A percentile compares a stretch with the other conserved stretches of the same genome.
Conservation (phyloP, 2,888 invertebrate genomes). For the Sclerodermus sp. region DNA sequence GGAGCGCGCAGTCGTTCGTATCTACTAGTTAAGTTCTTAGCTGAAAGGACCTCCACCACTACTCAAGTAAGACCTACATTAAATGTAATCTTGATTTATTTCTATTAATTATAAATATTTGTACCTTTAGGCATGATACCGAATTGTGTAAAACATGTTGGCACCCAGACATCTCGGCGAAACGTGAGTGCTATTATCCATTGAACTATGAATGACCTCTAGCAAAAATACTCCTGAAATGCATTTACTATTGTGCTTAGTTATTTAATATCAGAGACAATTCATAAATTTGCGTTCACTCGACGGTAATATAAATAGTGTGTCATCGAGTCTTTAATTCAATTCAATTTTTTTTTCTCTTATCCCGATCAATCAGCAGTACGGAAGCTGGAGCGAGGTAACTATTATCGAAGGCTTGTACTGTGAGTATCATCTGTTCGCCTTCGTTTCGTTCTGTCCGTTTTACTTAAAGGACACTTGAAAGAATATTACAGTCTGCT, state of each 20-base stretch:
- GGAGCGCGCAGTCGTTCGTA: no score
- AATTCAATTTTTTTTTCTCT: constrained; percentile 34
- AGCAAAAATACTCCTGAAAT: constrained; percentile 12
- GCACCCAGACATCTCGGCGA: constrained; percentile 53
- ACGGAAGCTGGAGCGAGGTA: constrained; percentile 54
- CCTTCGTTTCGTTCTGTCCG: no score
- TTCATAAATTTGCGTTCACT: constrained; percentile 9
- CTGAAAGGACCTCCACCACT: no score
- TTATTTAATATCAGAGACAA: not conserved
- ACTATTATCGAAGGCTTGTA: constrained; percentile 37
- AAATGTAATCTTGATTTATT: no score
- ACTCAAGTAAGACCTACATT: no score
- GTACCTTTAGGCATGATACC: constrained; percentile 53
- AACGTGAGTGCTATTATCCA: constrained; percentile 57
- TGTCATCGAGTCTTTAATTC: constrained; percentile 12
- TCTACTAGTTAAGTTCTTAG: no score
- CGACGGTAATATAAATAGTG: constrained; percentile 8
- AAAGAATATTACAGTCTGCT: no score
- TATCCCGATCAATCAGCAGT: constrained; percentile 44
- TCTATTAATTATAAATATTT: no score
- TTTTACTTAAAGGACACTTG: no score
- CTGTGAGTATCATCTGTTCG: constrained; percentile 8
- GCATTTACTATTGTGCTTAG: constrained; percentile 5
- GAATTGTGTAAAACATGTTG: constrained; percentile 53
- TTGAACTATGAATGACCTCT: constrained; percentile 42